A percentile compares a stretch with the other conserved stretches of the same genome.
Evolutionary conservation across 2,113 vertebrate species (phyloP).

Genomic region (Macrotis lagotis): DNA sequence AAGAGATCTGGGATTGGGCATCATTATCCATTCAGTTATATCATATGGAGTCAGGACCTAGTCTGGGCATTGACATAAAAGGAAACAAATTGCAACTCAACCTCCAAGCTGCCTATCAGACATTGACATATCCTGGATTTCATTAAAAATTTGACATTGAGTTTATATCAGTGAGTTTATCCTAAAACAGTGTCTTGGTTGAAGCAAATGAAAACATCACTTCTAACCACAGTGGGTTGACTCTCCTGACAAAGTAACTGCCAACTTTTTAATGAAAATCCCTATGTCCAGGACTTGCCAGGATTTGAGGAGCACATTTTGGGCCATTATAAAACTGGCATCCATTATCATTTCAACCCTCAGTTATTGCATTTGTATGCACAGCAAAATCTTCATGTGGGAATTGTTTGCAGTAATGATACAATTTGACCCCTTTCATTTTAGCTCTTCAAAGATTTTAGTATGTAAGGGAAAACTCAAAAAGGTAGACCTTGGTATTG

Average conservation of each 20-base stretch:
- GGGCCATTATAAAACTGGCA: not conserved
- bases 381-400: not conserved
- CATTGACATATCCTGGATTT: not conserved
- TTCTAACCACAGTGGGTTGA: rapidly evolving
- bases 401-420: too few species aligned
- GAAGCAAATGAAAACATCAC: not conserved
- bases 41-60: not conserved
- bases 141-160: too few species aligned
- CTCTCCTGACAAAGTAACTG: not conserved
- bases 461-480: not conserved
- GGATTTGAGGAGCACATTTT: rapidly evolving
- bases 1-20: not conserved
- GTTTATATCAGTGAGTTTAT: too few species aligned
- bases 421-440: rapidly evolving
- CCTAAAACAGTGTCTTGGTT: not conserved
- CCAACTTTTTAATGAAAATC: not conserved
- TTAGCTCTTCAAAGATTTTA: not conserved
- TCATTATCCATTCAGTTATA: not conserved
- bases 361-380: rapidly evolving
- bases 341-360: not conserved
- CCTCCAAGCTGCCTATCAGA: not conserved
- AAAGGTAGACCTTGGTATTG: not conserved
- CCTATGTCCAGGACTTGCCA: not conserved
- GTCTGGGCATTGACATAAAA: not conserved
- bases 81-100: not conserved